Base-by-base conservation (phyloP, 1,140 invertebrate genomes). In the Nymphalis io region DNA sequence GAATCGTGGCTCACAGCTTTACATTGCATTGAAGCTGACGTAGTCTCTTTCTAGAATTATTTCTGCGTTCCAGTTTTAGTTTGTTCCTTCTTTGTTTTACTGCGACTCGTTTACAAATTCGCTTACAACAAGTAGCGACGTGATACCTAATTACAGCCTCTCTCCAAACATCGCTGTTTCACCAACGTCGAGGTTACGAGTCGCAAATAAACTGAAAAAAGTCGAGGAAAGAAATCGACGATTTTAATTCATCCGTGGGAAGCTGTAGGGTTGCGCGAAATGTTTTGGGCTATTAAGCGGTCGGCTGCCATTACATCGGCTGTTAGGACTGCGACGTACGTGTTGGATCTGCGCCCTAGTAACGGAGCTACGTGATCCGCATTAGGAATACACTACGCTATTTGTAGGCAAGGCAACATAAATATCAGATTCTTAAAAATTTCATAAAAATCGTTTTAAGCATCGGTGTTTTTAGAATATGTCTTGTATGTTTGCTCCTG, bases 201-300 rank as follows among this genome's bases (percentile, higher is more conserved):
- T 72, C 59, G 67, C 40, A 69, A 74, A 72, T 85, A 80, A n/a
- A 80, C 73, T 67, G 70, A 65, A 70, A 74, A 79, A 82, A 83
- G 66, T 81, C 79, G 69, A 75, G 60, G 60, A 13, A 61, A 20
- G 53, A 40, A 76, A 79, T 80, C 80, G 80, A 84, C 79, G 80
- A 84, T 88, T 89, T 88, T 85, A 89, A 85, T 89, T 88, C 84
- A 73, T 80, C 78, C 73, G 72, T 69, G 78, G 71, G 74, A 78
- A 81, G 73, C 75, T 75, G 72, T 40, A 60, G 75, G 69, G 74
- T 53, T 65, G 51, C 46, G 70, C 39, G 74, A 72, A 76, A 82
- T 81, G 82, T 82, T 83, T 68, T 69, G 59, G 70, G 79, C 72
- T 81, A 83, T 83, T 85, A 87, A 73, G 78, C 76, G 75, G 67